Percentiles rank a stretch among this genome's conserved stretches.
Evolutionary conservation across 2,113 vertebrate species (phyloP).

Genomic region (Siniperca chuatsi): DNA sequence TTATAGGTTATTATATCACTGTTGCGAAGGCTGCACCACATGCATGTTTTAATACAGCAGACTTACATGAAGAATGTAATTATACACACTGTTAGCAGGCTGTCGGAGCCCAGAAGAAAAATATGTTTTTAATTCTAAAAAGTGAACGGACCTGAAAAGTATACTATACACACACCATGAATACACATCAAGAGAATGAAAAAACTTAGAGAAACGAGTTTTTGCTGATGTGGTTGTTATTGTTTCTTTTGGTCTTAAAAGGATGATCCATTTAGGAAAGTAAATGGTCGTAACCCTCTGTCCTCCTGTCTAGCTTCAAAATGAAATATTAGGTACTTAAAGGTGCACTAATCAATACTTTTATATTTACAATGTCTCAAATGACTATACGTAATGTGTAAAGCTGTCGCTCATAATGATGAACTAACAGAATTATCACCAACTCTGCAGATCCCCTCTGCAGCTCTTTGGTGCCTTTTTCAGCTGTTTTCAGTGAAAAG

Average conservation of each 20-base stretch:
- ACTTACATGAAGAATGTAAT: neutral
- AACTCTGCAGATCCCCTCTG: neutral
- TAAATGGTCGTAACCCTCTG: neutral
- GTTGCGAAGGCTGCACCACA: neutral
- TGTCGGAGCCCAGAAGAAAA: too few species aligned
- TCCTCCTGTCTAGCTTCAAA: neutral
- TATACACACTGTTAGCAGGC: neutral
- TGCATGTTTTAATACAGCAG: neutral
- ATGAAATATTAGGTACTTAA: neutral
- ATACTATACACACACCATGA: neutral
- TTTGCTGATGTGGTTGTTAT: neutral
- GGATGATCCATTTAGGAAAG: neutral
- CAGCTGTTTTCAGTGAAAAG: neutral
- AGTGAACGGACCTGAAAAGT: neutral
- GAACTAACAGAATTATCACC: neutral
- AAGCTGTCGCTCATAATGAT: neutral
- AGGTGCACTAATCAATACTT: neutral
- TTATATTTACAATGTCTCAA: neutral
- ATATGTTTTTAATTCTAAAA: neutral
- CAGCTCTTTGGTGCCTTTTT: too few species aligned
- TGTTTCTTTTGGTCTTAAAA: too few species aligned
- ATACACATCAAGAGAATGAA: neutral
- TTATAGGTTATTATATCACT: neutral
- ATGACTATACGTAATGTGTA: neutral
- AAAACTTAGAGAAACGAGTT: neutral